Percentiles rank a stretch among this genome's conserved stretches.
Evolutionary conservation across 2,888 invertebrate genomes (phyloP).

Genomic region (Tenthredo notha): DNA sequence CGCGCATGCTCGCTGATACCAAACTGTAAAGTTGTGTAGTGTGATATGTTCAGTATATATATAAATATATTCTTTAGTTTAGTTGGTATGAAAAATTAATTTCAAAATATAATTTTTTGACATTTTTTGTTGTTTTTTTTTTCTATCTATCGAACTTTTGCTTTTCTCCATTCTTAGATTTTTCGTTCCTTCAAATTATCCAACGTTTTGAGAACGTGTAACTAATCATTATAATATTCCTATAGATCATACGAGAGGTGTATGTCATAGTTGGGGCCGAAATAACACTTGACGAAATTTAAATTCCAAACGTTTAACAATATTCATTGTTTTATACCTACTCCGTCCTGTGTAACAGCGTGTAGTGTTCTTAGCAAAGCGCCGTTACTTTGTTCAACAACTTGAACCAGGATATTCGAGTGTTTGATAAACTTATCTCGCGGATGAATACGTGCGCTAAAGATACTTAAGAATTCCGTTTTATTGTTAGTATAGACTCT

Average conservation of each 20-base stretch:
- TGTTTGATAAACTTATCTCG: slow-evolving; percentile 43
- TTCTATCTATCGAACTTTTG: background rate
- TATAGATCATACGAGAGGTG: background rate
- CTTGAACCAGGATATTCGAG: slow-evolving; percentile 38
- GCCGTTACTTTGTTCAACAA: slow-evolving; percentile 36
- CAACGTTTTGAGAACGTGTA: background rate
- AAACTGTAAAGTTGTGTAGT: background rate
- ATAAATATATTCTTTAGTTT: background rate
- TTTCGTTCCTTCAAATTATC: background rate
- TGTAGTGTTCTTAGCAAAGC: background rate
- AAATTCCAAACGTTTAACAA: slow-evolving; percentile 30
- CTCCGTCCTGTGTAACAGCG: background rate
- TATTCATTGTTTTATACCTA: slow-evolving; percentile 30
- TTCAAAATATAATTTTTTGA: background rate
- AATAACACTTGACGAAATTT: slow-evolving; percentile 24
- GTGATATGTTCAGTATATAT: background rate
- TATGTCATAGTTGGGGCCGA: background rate
- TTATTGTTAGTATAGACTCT: background rate
- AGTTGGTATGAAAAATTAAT: background rate
- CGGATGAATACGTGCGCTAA: slow-evolving; percentile 27
- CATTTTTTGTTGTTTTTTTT: background rate
- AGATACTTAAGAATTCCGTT: slow-evolving; percentile 7
- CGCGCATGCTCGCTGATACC: slow-evolving; percentile 34
- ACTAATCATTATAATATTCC: background rate
- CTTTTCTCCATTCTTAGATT: background rate